Evolutionary conservation across 2,113 vertebrate genomes (phyloP).

Genomic region (Cygnus buccinator): DNA sequence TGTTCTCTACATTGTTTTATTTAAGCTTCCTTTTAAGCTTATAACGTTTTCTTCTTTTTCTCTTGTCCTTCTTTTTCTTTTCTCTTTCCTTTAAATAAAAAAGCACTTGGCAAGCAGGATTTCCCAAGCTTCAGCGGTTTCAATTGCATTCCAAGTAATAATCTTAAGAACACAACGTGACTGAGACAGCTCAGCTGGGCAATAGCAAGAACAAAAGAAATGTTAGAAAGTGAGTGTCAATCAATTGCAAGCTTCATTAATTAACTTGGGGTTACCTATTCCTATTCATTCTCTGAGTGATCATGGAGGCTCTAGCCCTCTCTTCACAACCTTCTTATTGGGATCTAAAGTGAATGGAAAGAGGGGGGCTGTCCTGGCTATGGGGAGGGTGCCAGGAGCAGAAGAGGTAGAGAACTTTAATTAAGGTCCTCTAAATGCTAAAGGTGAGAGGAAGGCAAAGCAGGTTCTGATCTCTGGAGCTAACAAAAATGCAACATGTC

Average conservation of each 20-base stretch:
- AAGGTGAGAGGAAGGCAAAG: not conserved
- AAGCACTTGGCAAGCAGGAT: not conserved
- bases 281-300: not conserved
- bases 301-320: not conserved
- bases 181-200: not conserved
- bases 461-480: not conserved
- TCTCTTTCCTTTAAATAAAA: not conserved
- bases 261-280: not conserved
- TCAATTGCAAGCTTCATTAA: not conserved
- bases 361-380: rapidly evolving
- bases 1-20: not conserved
- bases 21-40: not conserved
- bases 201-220: not conserved
- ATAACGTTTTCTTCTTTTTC: not conserved
- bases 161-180: not conserved
- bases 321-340: rapidly evolving
- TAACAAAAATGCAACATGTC: not conserved
- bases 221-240: not conserved
- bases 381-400: not conserved
- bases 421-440: not conserved
- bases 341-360: not conserved
- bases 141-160: not conserved
- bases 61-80: not conserved
- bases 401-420: not conserved
- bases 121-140: constrained; percentile 9